Evolutionary conservation across 2,888 invertebrate genomes (phyloP).

Genomic region (Orthosia cruda): DNA sequence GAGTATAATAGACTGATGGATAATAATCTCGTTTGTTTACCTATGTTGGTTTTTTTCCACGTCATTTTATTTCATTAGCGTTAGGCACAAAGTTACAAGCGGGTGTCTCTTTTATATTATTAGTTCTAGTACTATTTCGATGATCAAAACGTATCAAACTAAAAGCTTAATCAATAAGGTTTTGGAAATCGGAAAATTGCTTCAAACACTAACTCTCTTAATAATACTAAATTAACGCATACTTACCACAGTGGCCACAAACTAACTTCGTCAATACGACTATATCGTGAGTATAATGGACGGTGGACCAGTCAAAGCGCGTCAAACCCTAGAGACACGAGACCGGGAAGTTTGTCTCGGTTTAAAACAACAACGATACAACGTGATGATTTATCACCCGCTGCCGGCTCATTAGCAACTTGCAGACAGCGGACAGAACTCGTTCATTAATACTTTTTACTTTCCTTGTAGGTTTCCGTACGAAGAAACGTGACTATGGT

Average conservation of each 20-base stretch:
- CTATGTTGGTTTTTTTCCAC: too few species aligned
- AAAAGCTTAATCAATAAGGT: neutral
- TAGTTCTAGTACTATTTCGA: neutral
- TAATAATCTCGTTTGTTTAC: too few species aligned
- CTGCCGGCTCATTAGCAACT: slow-evolving; percentile 45
- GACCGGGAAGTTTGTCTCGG: slow-evolving; percentile 7
- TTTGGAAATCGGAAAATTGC: neutral
- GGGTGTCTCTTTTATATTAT: too few species aligned
- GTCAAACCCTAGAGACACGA: neutral
- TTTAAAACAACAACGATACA: slow-evolving; percentile 32
- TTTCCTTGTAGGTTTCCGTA: slow-evolving; percentile 4
- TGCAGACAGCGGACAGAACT: slow-evolving; percentile 41
- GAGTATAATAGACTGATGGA: neutral
- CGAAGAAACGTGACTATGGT: neutral
- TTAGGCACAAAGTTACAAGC: too few species aligned
- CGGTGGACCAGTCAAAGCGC: slow-evolving; percentile 1
- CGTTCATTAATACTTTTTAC: slow-evolving; percentile 46
- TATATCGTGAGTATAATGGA: neutral
- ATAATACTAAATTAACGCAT: neutral
- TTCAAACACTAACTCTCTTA: neutral
- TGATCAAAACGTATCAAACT: neutral
- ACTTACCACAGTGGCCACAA: neutral
- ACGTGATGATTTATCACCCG: slow-evolving; percentile 52
- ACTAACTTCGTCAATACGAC: neutral
- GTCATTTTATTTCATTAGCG: too few species aligned